These are phyloP conservation scores for Philantomba maxwellii DNA, from an alignment of 2,113 vertebrate genomes.

Conservation along the genomic window DNA sequence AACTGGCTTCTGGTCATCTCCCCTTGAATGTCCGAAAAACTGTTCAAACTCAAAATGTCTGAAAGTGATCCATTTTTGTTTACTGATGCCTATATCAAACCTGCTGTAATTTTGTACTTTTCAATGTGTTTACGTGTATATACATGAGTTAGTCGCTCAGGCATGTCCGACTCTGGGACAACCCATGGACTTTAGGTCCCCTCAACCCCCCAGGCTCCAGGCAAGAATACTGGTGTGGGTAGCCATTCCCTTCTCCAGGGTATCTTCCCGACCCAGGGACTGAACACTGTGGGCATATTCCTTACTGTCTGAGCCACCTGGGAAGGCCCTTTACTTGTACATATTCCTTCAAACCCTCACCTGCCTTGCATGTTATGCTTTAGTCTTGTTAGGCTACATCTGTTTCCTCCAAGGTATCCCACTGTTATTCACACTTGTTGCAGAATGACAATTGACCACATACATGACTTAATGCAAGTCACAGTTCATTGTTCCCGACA, in stretches of 20 bases:
- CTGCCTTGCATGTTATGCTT: neutral
- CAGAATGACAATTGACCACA: neutral
- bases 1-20: neutral
- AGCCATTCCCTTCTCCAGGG: neutral
- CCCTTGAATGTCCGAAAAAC: neutral
- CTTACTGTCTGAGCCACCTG: neutral
- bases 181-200: neutral
- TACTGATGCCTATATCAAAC: neutral
- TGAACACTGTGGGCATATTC: neutral
- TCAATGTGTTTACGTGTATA: neutral
- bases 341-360: neutral
- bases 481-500: neutral
- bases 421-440: neutral
- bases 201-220: neutral
- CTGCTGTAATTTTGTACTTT: neutral
- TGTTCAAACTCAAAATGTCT: neutral
- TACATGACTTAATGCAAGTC: neutral
- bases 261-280: neutral
- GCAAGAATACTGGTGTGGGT: neutral
- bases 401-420: neutral
- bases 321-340: neutral
- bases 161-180: rapidly evolving
- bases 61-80: neutral
- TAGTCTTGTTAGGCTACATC: neutral
- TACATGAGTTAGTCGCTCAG: neutral